phyloP scores from a whole-genome alignment of 2,113 vertebrate genomes.

The Pica pica region DNA sequence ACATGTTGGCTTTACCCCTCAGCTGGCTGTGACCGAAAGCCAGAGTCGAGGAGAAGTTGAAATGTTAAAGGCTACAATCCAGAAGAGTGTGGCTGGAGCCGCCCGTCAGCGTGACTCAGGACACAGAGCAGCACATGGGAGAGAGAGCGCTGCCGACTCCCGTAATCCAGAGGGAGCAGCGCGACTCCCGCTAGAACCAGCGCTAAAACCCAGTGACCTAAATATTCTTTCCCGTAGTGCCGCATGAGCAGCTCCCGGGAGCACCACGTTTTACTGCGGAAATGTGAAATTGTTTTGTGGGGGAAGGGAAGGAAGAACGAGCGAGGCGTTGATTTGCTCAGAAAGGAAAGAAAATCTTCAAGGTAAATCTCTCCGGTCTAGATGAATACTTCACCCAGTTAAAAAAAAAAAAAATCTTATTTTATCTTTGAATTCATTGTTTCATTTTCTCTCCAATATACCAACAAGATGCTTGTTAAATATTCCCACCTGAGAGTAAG shows the following conservation, averaged over 20 bases:
- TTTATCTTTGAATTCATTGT: background rate
- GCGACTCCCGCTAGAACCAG: background rate
- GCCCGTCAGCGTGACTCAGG: background rate
- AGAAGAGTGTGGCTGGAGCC: background rate
- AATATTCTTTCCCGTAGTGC: background rate
- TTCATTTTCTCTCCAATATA: background rate
- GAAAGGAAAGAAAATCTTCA: background rate
- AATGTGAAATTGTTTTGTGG: background rate
- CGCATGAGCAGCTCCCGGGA: background rate
- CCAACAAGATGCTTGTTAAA: background rate
- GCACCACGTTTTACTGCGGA: background rate
- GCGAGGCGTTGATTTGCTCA: background rate
- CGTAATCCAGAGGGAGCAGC: background rate
- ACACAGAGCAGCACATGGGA: accelerated
- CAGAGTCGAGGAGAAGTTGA: background rate
- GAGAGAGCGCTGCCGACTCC: background rate
- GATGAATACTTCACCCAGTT: background rate
- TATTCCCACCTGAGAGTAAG: background rate
- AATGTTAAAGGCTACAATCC: background rate
- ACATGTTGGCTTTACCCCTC: accelerated
- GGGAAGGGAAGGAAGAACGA: background rate
- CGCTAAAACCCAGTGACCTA: slow-evolving; percentile 50
- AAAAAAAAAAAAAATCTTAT: background rate
- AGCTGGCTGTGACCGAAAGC: background rate
- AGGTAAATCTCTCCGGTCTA: background rate